Percentiles rank a stretch among this genome's conserved stretches.
phyloP scores from a whole-genome alignment of 2,888 invertebrate genomes.

The Nemotelus pantherinus region DNA sequence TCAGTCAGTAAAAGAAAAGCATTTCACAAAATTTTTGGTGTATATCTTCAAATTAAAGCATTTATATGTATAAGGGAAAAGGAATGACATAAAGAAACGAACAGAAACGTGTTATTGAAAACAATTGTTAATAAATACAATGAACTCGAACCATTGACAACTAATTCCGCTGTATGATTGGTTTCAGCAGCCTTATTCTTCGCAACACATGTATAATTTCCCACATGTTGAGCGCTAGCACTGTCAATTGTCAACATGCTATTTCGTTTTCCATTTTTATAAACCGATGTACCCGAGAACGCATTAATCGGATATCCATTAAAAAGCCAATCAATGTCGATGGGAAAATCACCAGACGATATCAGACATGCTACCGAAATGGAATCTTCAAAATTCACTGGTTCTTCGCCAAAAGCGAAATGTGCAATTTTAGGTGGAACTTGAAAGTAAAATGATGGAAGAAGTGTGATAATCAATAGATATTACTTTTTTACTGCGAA shows the following conservation, averaged over 20 bases:
- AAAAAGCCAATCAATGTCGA: slow-evolving; percentile 70
- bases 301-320: slow-evolving; percentile 40
- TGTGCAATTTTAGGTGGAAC: slow-evolving; percentile 77
- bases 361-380: slow-evolving; percentile 73
- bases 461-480: too few relatives aligned
- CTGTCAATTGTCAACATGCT: slow-evolving; percentile 69
- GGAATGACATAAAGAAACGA: too few relatives aligned
- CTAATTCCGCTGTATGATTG: slow-evolving; percentile 71
- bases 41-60: too few relatives aligned
- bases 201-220: slow-evolving; percentile 76
- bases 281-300: slow-evolving; percentile 31
- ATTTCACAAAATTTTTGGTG: too few relatives aligned
- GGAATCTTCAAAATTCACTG: slow-evolving; percentile 72
- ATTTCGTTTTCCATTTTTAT: slow-evolving; percentile 65
- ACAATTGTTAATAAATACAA: too few relatives aligned
- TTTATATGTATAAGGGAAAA: too few relatives aligned
- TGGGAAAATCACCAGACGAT: slow-evolving; percentile 71
- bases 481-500: too few relatives aligned
- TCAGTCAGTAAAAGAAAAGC: too few relatives aligned
- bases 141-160: slow-evolving; percentile 69
- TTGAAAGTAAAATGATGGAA: slow-evolving; percentile 58
- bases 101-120: background rate
- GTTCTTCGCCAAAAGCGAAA: slow-evolving; percentile 76
- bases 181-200: slow-evolving; percentile 73
- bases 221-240: slow-evolving; percentile 70